These are phyloP conservation scores for Chamaea fasciata DNA, from an alignment of 2,113 vertebrate species.

Conservation along the genomic window DNA sequence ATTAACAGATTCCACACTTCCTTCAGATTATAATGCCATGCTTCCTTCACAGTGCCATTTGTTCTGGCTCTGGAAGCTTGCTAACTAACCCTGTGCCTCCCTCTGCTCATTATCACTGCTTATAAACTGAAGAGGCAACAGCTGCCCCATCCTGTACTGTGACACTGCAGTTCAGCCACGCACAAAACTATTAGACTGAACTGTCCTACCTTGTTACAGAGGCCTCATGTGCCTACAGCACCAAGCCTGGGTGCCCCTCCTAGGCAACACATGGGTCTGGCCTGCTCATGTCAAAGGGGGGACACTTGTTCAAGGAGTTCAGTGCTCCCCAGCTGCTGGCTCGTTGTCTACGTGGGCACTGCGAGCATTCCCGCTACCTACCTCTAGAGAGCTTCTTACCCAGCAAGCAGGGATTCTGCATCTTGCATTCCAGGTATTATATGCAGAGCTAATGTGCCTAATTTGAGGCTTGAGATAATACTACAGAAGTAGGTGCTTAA, in stretches of 20 bases:
- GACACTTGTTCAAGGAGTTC: not conserved
- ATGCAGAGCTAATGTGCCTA: conserved; percentile 34
- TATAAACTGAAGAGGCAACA: not conserved
- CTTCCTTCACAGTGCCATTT: not conserved
- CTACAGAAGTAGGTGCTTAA: conserved; percentile 56
- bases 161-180: not conserved
- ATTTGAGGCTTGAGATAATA: conserved; percentile 56
- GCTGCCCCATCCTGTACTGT: not conserved
- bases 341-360: fast-evolving
- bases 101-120: not conserved
- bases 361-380: not conserved
- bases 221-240: not conserved
- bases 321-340: not conserved
- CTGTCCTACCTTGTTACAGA: not conserved
- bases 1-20: not conserved
- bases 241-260: not conserved
- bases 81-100: not conserved
- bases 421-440: conserved; percentile 12
- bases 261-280: not conserved
- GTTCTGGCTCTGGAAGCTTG: not conserved
- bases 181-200: not conserved
- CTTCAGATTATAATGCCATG: not conserved
- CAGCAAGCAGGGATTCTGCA: not conserved
- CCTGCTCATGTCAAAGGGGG: not conserved
- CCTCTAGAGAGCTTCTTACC: not conserved